Evolutionary conservation across 1,140 invertebrate species (phyloP), one percentile per base, ranked within the genome.

Genomic region (Diplogasteroides magnus): DNA sequence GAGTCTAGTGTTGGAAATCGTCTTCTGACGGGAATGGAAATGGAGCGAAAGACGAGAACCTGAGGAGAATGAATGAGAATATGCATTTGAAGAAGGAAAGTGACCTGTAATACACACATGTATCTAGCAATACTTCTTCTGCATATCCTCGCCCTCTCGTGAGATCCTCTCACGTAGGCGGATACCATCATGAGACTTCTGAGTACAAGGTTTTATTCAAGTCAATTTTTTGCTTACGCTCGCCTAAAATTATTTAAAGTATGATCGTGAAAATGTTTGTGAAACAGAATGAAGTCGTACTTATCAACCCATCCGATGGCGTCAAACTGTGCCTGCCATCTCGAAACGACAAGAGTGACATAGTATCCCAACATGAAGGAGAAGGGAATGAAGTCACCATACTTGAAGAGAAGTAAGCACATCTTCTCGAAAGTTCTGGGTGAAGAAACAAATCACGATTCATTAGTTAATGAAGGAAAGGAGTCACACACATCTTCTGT

Each of bases 1-100:
- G 93, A 90, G 59, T 93, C 89, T 23, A 92, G 84, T 0, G 90
- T 92, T 0, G 92, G 92, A 84, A 95, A 96, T 23, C 93, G 88
- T 78, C 93, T 93, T 82, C 94, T 93, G 0, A 94, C 91, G 2
- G 90, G 87, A 0, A 91, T 90, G 61, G 91, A 92, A 64, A 94
- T 90, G 83, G 90, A 90, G 0, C 89, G 88, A 58, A 90, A 83
- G 14, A 91, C 90, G 84, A 93, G 88, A 0, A 91, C 91, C n/a
- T 93, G 84, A n/a, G n/a, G n/a, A 31, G n/a, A 59, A 0, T 48
- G 37, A 11, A 48, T 48, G 6, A 19, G 6, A 48, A 48, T 19
- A 19, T 48, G 37, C 6, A 48, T 11, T 48, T 11, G 19, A 6
- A 48, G 19, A 48, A 6, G 19, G 37, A 6, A 48, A 19, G 19